Conservation (phyloP, 2,113 vertebrate genomes). For the Rhadina sibilatrix region DNA sequence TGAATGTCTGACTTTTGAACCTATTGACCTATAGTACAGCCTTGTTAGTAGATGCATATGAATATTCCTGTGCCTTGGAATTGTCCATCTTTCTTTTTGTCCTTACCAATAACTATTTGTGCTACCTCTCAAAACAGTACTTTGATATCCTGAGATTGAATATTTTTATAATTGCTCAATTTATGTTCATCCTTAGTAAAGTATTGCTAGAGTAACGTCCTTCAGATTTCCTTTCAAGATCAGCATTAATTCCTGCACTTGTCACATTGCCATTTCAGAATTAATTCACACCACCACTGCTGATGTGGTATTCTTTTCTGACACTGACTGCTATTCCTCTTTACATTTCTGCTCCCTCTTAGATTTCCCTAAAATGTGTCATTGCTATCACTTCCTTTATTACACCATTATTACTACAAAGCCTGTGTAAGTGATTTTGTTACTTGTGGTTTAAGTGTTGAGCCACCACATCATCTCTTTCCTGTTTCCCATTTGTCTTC, state of each 20-base stretch:
- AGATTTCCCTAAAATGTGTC: background rate
- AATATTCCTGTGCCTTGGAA: background rate
- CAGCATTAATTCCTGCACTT: background rate
- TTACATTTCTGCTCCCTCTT: background rate
- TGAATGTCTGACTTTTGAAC: background rate
- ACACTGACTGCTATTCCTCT: background rate
- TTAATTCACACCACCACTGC: background rate
- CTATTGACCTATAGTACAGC: background rate
- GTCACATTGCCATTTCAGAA: background rate
- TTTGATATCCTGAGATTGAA: background rate
- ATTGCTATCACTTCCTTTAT: background rate
- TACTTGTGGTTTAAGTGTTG: background rate
- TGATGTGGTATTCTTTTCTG: background rate
- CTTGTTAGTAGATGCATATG: background rate
- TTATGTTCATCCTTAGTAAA: background rate
- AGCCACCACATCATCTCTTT: background rate
- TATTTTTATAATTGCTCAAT: background rate
- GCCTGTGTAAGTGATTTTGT: background rate
- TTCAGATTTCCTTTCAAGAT: background rate
- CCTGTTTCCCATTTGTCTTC: background rate
- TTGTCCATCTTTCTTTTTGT: background rate
- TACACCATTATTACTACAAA: background rate
- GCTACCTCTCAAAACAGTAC: background rate
- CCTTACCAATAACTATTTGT: background rate
- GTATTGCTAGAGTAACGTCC: background rate